A percentile compares a stretch with the other conserved stretches of the same genome.
phyloP scores from a whole-genome alignment of 2,113 vertebrate species.

The Prolemur simus region DNA sequence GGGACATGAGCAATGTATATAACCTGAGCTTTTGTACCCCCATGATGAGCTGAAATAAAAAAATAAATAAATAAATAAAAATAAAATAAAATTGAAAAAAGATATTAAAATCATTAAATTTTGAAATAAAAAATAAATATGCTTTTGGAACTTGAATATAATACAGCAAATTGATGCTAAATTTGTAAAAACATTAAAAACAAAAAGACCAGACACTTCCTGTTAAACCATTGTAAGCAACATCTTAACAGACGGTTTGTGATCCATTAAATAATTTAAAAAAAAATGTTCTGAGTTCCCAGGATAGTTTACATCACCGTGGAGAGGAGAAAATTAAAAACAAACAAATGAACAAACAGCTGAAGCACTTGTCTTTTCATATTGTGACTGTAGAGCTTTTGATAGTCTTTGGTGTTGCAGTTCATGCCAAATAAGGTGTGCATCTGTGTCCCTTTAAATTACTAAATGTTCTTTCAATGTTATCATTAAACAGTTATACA shows the following conservation, averaged over 20 bases:
- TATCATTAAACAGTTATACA: not conserved
- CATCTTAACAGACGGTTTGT: not conserved
- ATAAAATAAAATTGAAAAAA: too few species aligned
- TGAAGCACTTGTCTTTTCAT: not conserved
- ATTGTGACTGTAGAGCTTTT: not conserved
- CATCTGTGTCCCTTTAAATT: not conserved
- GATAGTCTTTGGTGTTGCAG: not conserved
- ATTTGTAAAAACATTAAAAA: constrained; percentile 1
- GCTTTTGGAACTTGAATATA: not conserved
- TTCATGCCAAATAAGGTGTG: not conserved
- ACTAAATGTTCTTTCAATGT: not conserved
- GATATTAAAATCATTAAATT: too few species aligned
- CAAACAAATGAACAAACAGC: not conserved
- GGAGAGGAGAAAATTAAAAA: not conserved
- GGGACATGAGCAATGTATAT: too few species aligned
- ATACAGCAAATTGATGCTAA: not conserved
- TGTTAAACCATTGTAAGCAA: not conserved
- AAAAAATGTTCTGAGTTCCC: not conserved
- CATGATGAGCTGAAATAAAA: too few species aligned
- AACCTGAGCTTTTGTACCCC: too few species aligned
- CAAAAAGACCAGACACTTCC: not conserved
- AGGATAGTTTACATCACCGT: not conserved
- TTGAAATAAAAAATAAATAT: too few species aligned
- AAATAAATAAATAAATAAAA: too few species aligned
- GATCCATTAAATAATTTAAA: not conserved